These are phyloP conservation scores for Syngnathus acus DNA, from an alignment of 2,797 vertebrate genomes.

Conservation along the genomic window DNA sequence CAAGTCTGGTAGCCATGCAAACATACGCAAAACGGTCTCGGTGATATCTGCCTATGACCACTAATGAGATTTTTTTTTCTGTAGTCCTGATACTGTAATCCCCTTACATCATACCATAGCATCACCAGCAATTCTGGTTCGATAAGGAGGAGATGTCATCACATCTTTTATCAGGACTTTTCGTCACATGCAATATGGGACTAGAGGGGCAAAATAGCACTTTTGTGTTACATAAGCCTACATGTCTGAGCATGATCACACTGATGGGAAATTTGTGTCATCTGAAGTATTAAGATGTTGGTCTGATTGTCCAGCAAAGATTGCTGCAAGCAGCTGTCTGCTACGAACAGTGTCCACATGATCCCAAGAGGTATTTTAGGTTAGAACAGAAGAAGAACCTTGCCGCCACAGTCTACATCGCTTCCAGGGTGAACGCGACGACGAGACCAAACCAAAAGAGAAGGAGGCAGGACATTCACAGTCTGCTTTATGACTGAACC, in stretches of 20 bases:
- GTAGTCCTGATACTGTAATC: conserved; percentile 2
- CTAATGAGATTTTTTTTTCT: conserved; percentile 18
- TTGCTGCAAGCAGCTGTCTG: not conserved
- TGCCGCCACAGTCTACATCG: not conserved
- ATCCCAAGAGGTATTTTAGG: not conserved
- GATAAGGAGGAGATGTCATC: not conserved
- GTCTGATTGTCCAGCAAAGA: not conserved
- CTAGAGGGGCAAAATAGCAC: not conserved
- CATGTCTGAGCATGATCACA: not conserved
- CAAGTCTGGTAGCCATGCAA: conserved; percentile 6
- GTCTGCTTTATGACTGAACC: conserved; percentile 1
- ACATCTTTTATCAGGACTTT: not conserved
- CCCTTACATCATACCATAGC: not conserved
- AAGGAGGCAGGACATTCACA: not conserved
- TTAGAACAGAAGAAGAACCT: too few species aligned
- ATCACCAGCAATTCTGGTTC: not conserved
- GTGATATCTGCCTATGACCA: conserved; percentile 3
- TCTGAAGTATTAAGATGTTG: not conserved
- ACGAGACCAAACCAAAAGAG: not conserved
- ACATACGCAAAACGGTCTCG: conserved; percentile 1
- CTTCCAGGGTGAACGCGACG: not conserved
- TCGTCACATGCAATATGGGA: not conserved
- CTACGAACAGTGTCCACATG: not conserved
- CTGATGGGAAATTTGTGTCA: not conserved
- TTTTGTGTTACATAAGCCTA: not conserved